These are phyloP conservation scores for Lethocerus indicus DNA, from an alignment of 1,140 invertebrate genomes.

Conservation along the genomic window DNA sequence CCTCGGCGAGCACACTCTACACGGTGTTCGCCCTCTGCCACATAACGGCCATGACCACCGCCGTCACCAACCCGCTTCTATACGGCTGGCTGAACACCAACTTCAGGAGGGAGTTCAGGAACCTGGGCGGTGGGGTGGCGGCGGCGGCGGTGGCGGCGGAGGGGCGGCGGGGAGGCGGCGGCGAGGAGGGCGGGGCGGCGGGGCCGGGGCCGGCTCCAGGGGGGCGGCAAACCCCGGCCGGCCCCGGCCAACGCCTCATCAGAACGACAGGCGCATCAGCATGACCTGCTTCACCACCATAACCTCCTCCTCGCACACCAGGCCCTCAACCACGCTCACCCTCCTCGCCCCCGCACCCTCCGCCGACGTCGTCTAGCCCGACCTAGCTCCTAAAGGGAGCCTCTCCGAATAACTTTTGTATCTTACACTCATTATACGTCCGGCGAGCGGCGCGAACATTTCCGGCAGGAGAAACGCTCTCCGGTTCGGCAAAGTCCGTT, in stretches of 20 bases:
- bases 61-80: constrained; percentile 33
- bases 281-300: constrained; percentile 19
- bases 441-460: too few relatives aligned
- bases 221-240: neutral
- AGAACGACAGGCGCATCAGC: constrained; percentile 16
- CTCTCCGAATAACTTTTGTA: too few relatives aligned
- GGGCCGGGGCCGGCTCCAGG: neutral
- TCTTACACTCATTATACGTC: too few relatives aligned
- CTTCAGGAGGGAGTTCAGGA: constrained; percentile 25
- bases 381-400: too few relatives aligned
- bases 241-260: constrained; percentile 11
- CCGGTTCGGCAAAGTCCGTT: too few relatives aligned
- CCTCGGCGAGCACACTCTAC: constrained; percentile 22
- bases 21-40: constrained; percentile 34
- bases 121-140: constrained; percentile 8
- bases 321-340: constrained; percentile 13
- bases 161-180: constrained; percentile 4
- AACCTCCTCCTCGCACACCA: constrained; percentile 16
- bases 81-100: constrained; percentile 38
- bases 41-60: constrained; percentile 36
- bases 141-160: neutral
- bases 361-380: too few relatives aligned
- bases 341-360: constrained; percentile 10
- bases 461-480: too few relatives aligned
- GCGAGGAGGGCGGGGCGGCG: constrained; percentile 4